Evolutionary conservation across 2,113 vertebrate genomes (phyloP).

Genomic region (Pteronura brasiliensis): DNA sequence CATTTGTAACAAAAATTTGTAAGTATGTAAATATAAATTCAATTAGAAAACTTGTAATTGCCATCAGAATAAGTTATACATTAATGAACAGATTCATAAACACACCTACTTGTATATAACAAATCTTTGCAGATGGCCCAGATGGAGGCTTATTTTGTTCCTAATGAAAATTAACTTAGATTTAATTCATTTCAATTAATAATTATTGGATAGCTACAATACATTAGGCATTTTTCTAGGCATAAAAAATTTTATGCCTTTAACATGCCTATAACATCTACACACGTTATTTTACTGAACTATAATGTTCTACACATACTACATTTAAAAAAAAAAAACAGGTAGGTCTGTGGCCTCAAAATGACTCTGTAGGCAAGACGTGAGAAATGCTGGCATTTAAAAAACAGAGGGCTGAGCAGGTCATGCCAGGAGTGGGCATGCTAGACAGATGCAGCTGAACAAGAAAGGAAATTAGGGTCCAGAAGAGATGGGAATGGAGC

Average conservation of each 20-base stretch:
- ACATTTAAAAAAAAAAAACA: background rate
- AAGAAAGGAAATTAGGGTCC: background rate
- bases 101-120: background rate
- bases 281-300: background rate
- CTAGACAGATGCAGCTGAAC: background rate
- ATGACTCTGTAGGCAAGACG: background rate
- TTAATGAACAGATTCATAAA: constrained; percentile 29
- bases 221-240: background rate
- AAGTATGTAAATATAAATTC: constrained; percentile 25
- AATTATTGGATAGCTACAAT: background rate
- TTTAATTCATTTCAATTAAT: constrained; percentile 31
- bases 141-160: constrained; percentile 24
- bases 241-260: background rate
- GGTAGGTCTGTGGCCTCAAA: background rate
- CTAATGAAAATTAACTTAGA: constrained; percentile 39
- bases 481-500: background rate
- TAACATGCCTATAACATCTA: background rate
- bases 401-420: background rate
- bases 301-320: background rate
- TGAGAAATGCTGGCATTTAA: background rate
- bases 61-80: background rate
- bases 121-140: background rate
- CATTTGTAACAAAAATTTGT: background rate
- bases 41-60: constrained; percentile 34
- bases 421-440: background rate